Evolutionary conservation across 2,888 invertebrate species (phyloP), one percentile per base, ranked within the genome.

Genomic region (Sphaerophoria taeniata): DNA sequence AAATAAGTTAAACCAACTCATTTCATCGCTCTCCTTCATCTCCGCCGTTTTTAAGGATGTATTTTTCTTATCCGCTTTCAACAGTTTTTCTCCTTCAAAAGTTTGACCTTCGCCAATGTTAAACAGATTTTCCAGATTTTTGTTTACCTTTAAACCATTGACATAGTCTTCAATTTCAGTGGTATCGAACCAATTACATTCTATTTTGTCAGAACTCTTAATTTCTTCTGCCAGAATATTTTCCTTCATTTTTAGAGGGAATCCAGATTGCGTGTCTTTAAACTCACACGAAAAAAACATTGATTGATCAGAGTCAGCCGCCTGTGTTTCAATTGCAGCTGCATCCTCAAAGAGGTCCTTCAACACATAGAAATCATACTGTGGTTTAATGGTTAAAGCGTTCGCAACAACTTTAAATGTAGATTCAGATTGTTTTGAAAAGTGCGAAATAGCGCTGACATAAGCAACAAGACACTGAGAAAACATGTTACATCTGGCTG

Each of bases 401-500:
- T 93, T 93, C 45, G 94, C 93, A n/a, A 98, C 96, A 3, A 95
- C 94, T 73, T 94, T 93, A 90, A 97, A 93, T 4, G 98, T 97
- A 90, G 96, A 95, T 2, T 95, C 93, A 5, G 98, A 96, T 93
- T 98, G 98, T 70, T 95, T 95, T 87, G 97, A 96, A 93, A 98
- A 99, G 87, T 94, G 95, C 51, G 96, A 92, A 87, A 99, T 93
- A 6, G 97, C 95, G 88, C 95, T 95, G 92, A 99, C 98, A 90
- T 99, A 99, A 82, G 96, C 95, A 69, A 97, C 96, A 72, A 99
- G 93, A 0, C 97, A 98, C 92, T 99, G 98, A 0, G 98, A 99
- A 92, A 99, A 98, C 97, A 99, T 98, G 92, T 99, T 99, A 91
- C 99, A 99, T 86, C 99, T 94, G 31, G 99, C 98, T 43, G 99